Base-by-base conservation (phyloP, 1,140 invertebrate species). In the Drosophila bocqueti region DNA sequence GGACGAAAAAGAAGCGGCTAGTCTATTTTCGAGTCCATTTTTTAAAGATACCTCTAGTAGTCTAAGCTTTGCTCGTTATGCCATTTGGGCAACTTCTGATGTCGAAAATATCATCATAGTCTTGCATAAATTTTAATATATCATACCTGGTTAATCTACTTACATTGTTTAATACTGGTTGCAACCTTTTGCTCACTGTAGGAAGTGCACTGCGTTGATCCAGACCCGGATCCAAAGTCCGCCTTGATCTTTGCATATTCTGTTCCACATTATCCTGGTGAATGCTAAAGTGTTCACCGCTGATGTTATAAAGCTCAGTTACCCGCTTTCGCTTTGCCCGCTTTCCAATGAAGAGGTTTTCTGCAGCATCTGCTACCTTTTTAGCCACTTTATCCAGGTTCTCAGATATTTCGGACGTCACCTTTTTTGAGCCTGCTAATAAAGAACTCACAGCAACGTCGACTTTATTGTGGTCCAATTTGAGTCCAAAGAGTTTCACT, bases 181-280 rank as follows among this genome's bases (percentile, higher is more conserved):
- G 91, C 90, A 93, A 94, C 73, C 93, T 95, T 36, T 95, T 94
- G 76, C 94, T 95, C 4, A 95, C 83, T 75, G 95, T 93, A 10
- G 96, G 95, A 11, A 97, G 90, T 24, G 92, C 79, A 58, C 95
- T 93, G 26, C 95, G 79, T 83, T 95, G 94, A 81, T 97, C 96
- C 83, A 96, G 95, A 29, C 95, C 96, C 10, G 95, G 62, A n/a
- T 76, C 36, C 9, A 67, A 94, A 40, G 96, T 85, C 10, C 95
- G 64, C 34, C 61, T 94, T 38, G 95, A 95, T 62, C 95, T 96
- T 72, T 95, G 90, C 93, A 96, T 93, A 68, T 95, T 84, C 65
- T 94, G 92, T 34, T 94, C 94, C 58, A 96, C 83, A 93, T 96
- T 94, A 74, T 61, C 45, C 47, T 54, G 76, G 8, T 52, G 66